phyloP scores from a whole-genome alignment of 2,797 vertebrate genomes.

The Betta splendens region DNA sequence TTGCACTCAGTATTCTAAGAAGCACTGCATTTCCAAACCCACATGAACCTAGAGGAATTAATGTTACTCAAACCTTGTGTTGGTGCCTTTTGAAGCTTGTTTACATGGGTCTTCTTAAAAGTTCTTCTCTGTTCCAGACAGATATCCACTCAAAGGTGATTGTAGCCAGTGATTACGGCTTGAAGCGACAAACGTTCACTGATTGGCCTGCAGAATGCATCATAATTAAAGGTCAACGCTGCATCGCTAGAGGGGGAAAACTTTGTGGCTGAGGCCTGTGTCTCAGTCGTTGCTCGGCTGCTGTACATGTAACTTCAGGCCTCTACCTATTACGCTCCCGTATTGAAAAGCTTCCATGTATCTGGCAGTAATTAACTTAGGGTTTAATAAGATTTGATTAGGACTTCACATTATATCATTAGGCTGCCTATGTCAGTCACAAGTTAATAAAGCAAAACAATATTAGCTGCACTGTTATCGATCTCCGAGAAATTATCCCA shows the following conservation, averaged over 20 bases:
- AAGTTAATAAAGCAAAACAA: conserved; percentile 65
- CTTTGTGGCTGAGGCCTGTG: too few relatives aligned
- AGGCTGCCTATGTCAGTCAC: conserved; percentile 44
- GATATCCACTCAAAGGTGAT: conserved; percentile 3
- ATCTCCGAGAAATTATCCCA: conserved; percentile 48
- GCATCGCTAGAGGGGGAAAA: conserved; percentile 3
- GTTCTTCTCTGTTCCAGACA: not conserved
- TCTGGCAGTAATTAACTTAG: conserved; percentile 53
- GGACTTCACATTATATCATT: conserved; percentile 61
- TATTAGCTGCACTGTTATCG: conserved; percentile 51
- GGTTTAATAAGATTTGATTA: conserved; percentile 63
- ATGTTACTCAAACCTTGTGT: not conserved
- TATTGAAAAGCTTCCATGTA: conserved; percentile 28
- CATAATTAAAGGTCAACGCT: conserved; percentile 56
- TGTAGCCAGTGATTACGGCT: conserved; percentile 2
- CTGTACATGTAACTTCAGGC: conserved; percentile 8
- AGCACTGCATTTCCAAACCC: not conserved
- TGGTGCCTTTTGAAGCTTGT: not conserved
- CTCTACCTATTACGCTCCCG: conserved; percentile 20
- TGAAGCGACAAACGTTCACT: conserved; percentile 25
- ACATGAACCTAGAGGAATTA: not conserved
- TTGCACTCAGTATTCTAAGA: not conserved
- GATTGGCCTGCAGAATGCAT: conserved; percentile 25
- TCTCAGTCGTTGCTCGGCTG: not conserved
- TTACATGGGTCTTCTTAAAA: not conserved